These are phyloP conservation scores for Spicauda simplicius DNA, from an alignment of 2,888 invertebrate species.

Conservation along the genomic window DNA sequence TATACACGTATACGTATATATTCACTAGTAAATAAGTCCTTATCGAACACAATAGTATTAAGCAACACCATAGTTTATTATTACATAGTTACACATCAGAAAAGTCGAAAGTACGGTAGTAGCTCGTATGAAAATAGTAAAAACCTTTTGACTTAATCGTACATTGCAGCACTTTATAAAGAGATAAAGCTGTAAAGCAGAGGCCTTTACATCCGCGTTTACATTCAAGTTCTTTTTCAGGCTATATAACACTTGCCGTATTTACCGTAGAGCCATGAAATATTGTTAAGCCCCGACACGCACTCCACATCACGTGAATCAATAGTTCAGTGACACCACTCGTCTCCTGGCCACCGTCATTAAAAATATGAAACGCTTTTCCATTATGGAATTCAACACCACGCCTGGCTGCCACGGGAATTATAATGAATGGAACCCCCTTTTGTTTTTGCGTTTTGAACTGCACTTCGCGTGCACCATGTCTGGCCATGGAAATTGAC, in stretches of 20 bases:
- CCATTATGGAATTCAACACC: constrained; percentile 30
- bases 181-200: background rate
- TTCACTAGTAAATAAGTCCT: too few species aligned
- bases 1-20: too few species aligned
- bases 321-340: constrained; percentile 36
- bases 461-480: background rate
- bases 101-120: too few species aligned
- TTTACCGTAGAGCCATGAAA: constrained; percentile 14
- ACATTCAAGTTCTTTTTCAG: background rate
- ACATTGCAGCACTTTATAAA: background rate
- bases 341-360: constrained; percentile 32
- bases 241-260: background rate
- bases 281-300: constrained; percentile 1
- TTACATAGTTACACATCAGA: too few species aligned
- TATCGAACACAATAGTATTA: too few species aligned
- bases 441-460: constrained; percentile 12
- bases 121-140: background rate
- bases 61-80: too few species aligned
- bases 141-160: background rate
- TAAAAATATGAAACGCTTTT: constrained; percentile 25
- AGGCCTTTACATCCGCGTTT: background rate
- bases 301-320: constrained; percentile 18
- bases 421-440: constrained; percentile 31
- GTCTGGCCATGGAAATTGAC: constrained; percentile 2
- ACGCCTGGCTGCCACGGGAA: constrained; percentile 21